Evolutionary conservation across 2,888 invertebrate genomes (phyloP).

Genomic region (Flexamia atlantica): DNA sequence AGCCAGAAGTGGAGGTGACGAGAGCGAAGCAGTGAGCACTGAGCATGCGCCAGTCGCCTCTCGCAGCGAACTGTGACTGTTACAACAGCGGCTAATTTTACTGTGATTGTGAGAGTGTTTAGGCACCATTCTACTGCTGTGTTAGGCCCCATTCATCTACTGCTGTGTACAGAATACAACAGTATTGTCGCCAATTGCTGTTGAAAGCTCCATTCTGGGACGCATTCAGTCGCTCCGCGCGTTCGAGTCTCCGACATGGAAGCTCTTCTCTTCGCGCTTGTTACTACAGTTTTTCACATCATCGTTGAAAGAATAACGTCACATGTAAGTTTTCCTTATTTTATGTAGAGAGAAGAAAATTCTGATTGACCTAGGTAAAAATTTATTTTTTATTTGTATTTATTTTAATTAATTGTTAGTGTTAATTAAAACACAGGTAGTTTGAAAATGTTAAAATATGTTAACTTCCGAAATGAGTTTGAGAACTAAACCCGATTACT

Average conservation of each 20-base stretch:
- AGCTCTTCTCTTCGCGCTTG: slow-evolving; percentile 16
- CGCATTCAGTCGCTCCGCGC: slow-evolving; percentile 4
- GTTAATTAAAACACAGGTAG: too few species aligned
- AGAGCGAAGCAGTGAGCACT: background rate
- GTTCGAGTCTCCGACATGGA: slow-evolving; percentile 35
- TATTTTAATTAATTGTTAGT: too few species aligned
- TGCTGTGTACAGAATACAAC: background rate
- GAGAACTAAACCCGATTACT: too few species aligned
- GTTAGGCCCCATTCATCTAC: too few species aligned
- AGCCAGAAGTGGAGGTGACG: slow-evolving; percentile 4
- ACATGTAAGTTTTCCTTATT: background rate
- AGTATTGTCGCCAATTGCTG: background rate
- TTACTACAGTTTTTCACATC: background rate
- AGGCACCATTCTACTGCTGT: background rate
- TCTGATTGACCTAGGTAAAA: too few species aligned
- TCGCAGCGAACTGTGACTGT: background rate
- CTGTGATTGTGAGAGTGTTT: background rate
- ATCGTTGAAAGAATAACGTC: background rate
- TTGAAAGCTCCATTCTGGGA: background rate
- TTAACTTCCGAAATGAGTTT: too few species aligned
- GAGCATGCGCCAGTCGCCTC: background rate
- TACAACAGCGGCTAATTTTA: background rate
- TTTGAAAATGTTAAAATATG: too few species aligned
- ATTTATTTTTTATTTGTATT: too few species aligned
- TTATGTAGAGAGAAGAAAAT: too few species aligned